A percentile compares a stretch with the other conserved stretches of the same genome.
Evolutionary conservation across 2,113 vertebrate species (phyloP).

Genomic region (Chaetops frenatus): DNA sequence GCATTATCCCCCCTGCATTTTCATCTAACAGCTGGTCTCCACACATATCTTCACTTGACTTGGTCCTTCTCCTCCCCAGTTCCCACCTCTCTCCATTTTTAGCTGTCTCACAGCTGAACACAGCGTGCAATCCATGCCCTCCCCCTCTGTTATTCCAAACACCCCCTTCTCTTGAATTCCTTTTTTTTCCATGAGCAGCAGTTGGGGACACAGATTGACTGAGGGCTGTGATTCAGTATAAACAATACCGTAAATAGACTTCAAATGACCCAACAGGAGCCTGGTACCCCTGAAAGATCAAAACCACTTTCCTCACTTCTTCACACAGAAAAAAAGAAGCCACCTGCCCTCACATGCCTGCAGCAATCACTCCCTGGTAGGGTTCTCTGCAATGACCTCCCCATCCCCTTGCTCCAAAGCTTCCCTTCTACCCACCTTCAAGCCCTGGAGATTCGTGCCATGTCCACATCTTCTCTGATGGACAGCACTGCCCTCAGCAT

Average conservation of each 20-base stretch:
- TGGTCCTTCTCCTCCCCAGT: background rate
- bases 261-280: conserved; percentile 15
- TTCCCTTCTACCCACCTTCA: background rate
- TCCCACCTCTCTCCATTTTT: background rate
- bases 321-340: background rate
- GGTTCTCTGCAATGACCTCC: background rate
- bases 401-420: background rate
- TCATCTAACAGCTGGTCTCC: background rate
- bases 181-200: background rate
- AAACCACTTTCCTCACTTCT: background rate
- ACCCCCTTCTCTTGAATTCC: background rate
- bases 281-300: background rate
- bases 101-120: background rate
- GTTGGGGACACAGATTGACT: conserved; percentile 32
- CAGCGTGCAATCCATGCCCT: background rate
- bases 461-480: background rate
- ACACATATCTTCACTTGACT: background rate
- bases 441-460: background rate
- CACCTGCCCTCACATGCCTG: background rate
- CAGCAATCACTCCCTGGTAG: background rate
- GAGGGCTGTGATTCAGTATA: background rate
- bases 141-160: background rate
- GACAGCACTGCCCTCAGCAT: background rate
- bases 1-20: background rate
- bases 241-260: conserved; percentile 20